Conservation (phyloP, 2,888 invertebrate species). For the Colostygia pectinataria region DNA sequence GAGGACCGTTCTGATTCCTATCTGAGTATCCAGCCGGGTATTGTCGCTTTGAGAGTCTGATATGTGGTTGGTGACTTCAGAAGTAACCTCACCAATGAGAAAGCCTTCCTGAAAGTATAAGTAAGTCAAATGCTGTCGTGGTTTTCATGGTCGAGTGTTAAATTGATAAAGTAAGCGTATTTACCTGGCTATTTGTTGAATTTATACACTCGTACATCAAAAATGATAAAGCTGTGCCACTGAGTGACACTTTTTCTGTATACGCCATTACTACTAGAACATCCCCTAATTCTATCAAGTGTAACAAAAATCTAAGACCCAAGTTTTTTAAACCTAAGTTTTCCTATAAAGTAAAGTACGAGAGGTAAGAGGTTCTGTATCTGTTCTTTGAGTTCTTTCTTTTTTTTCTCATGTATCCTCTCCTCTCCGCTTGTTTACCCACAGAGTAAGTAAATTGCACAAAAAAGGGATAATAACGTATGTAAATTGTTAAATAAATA, state of each 20-base stretch:
- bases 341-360: too few species aligned
- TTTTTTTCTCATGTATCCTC: too few species aligned
- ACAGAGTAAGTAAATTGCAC: too few species aligned
- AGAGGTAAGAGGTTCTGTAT: too few species aligned
- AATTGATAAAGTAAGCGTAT: neutral
- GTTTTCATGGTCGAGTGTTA: neutral
- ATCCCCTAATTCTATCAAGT: conserved; percentile 4
- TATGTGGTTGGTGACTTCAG: conserved; percentile 85
- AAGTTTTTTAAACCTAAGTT: too few species aligned
- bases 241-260: conserved; percentile 78
- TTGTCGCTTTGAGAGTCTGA: conserved; percentile 87
- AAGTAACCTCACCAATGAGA: conserved; percentile 85
- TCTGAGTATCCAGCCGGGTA: conserved; percentile 83
- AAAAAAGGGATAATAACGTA: too few species aligned
- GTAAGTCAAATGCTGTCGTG: neutral
- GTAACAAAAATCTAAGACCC: too few species aligned
- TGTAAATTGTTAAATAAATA: too few species aligned
- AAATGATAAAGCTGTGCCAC: conserved; percentile 86
- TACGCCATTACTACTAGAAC: conserved; percentile 41
- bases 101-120: conserved; percentile 80
- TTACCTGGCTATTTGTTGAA: conserved; percentile 83
- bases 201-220: conserved; percentile 87
- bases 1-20: conserved; percentile 84
- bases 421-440: too few species aligned
- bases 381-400: too few species aligned